Evolutionary conservation across 2,797 vertebrate species (phyloP).

Genomic region (Synaphobranchus kaupii): DNA sequence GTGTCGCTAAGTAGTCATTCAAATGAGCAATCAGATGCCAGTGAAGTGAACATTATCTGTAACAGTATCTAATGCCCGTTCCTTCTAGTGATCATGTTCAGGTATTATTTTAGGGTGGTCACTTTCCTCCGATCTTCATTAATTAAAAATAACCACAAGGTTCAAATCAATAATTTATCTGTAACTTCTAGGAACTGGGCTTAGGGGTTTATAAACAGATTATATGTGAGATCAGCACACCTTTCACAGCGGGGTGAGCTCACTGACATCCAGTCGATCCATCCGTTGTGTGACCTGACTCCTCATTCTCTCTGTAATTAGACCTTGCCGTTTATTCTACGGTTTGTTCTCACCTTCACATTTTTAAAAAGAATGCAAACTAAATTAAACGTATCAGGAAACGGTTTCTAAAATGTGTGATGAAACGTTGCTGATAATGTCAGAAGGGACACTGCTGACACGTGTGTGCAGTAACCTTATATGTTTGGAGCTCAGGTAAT

Average conservation of each 20-base stretch:
- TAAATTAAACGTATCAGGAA: neutral
- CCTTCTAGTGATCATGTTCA: slow-evolving; percentile 45
- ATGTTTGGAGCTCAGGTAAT: neutral
- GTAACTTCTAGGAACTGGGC: slow-evolving; percentile 38
- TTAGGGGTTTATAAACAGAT: slow-evolving; percentile 11
- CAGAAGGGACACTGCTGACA: neutral
- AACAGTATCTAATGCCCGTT: slow-evolving; percentile 45
- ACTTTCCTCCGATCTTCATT: slow-evolving; percentile 47
- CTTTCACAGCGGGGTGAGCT: neutral
- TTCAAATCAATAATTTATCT: slow-evolving; percentile 48
- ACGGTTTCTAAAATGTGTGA: neutral
- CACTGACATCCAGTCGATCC: neutral
- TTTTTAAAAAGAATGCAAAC: neutral
- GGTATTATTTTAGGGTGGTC: slow-evolving; percentile 39
- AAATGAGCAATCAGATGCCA: slow-evolving; percentile 40
- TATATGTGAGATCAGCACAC: neutral
- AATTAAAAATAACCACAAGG: slow-evolving; percentile 44
- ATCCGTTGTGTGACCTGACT: neutral
- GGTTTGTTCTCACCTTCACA: neutral
- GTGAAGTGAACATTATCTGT: slow-evolving; percentile 43
- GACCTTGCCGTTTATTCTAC: neutral
- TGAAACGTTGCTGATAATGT: slow-evolving; percentile 10
- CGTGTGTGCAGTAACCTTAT: neutral
- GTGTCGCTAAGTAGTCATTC: slow-evolving; percentile 14
- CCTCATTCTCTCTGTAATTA: neutral